Evolutionary conservation across 2,797 vertebrate genomes (phyloP), one percentile per base, ranked within the genome.

Genomic region (Zenarchopterus dispar): DNA sequence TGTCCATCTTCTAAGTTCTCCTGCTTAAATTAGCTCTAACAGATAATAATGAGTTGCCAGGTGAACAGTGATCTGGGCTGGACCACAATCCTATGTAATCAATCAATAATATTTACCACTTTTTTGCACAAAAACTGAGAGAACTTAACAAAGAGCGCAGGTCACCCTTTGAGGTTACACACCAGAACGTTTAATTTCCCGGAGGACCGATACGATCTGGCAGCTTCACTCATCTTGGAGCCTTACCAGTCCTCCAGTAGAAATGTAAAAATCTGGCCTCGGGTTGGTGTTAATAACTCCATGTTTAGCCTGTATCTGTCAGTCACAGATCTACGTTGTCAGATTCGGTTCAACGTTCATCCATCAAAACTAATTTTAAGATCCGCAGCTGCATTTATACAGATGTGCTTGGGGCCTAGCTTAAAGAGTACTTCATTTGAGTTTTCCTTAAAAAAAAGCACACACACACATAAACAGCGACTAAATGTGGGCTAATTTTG

Each of bases 41-140:
- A 28, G 59, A 36, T 43, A 53, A 54, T 68, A 0, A n/a, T 66
- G 28, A 44, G 60, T 55, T 54, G 75, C 53, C 58, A 26, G 13
- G 9, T 41, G 61, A 45, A 28, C 28, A 28, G 28, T 28, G 28
- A 28, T 28, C 28, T 6, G 7, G 28, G 5, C 28, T 28, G 28
- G 5, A 28, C 28, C 28, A 28, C 28, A 28, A 6, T 28, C 5
- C 8, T 28, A 28, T 28, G 28, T 28, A 7, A 11, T 36, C 2
- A 11, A 36, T 2, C 33, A 10, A 13, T 36, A 36, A 36, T 2
- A 11, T 36, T 36, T 10, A 36, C 11, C 33, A 10, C 5, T 11
- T 4, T 36, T 36, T 36, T 36, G 6, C 4, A 36, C 28, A 28
- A 28, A 28, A 28, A 1, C 9, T 36, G 11, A 36, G 2, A 13